A percentile compares a stretch with the other conserved stretches of the same genome.
phyloP scores from a whole-genome alignment of 1,140 invertebrate species.

The Venturia canescens region DNA sequence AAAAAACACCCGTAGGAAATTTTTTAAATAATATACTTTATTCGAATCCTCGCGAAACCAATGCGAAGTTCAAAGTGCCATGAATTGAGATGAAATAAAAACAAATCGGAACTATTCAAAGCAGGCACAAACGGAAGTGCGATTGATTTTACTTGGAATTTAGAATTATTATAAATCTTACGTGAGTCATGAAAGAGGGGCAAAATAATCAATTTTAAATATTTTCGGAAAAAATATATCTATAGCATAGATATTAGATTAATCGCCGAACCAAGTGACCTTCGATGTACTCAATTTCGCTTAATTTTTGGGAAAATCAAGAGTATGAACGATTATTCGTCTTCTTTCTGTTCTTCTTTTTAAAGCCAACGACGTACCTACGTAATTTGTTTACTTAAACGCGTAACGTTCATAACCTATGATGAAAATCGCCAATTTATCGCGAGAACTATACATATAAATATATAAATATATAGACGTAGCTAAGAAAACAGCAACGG shows the following conservation, averaged over 20 bases:
- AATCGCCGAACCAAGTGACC: conserved; percentile 22
- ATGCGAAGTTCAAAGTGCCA: too few relatives aligned
- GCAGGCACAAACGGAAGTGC: too few relatives aligned
- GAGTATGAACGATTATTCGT: not conserved
- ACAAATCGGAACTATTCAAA: too few relatives aligned
- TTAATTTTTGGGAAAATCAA: not conserved
- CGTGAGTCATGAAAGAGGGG: not conserved
- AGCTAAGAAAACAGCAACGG: conserved; percentile 57
- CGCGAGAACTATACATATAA: conserved; percentile 49
- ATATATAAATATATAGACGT: conserved; percentile 41
- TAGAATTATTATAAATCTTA: too few relatives aligned
- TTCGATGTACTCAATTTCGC: conserved; percentile 1
- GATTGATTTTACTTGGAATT: too few relatives aligned
- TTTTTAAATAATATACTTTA: too few relatives aligned
- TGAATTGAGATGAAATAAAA: too few relatives aligned
- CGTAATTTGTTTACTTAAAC: conserved; percentile 49
- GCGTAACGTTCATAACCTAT: conserved; percentile 47
- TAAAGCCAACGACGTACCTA: conserved; percentile 52
- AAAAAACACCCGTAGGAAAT: too few relatives aligned
- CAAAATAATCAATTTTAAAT: not conserved
- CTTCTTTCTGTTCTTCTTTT: too few relatives aligned
- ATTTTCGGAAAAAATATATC: not conserved
- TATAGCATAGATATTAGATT: conserved; percentile 15
- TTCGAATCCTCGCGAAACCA: too few relatives aligned
- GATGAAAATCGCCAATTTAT: conserved; percentile 24